These are phyloP conservation scores for Gobiocypris rarus DNA, from an alignment of 2,113 vertebrate genomes.

Conservation along the genomic window DNA sequence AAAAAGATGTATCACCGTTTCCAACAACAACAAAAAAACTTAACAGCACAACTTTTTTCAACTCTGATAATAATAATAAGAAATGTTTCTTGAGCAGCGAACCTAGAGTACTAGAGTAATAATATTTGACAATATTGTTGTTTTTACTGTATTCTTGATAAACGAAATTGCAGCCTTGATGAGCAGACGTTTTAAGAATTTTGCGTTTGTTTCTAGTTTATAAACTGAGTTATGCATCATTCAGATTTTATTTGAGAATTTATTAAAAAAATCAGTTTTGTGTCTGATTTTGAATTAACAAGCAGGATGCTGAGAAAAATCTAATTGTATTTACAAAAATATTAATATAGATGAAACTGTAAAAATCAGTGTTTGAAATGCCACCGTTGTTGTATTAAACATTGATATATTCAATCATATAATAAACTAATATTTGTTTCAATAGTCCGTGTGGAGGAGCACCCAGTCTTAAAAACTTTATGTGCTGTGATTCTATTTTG, in stretches of 20 bases:
- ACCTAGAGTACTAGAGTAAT: background rate
- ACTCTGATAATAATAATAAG: background rate
- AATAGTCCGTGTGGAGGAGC: background rate
- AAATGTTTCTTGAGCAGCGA: background rate
- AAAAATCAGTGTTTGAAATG: background rate
- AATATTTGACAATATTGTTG: no score
- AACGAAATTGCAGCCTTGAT: no score
- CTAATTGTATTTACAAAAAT: background rate
- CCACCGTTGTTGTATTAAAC: background rate
- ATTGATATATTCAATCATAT: background rate
- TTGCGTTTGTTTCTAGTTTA: no score
- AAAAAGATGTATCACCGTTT: background rate
- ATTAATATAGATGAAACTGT: background rate
- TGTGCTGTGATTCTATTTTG: constrained; percentile 39
- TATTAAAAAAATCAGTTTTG: no score
- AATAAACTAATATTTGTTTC: background rate
- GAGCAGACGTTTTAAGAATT: no score
- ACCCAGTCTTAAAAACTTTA: background rate
- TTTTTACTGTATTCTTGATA: no score
- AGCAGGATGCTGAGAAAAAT: no score
- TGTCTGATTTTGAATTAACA: no score
- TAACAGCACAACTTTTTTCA: no score
- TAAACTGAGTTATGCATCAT: no score
- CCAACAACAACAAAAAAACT: background rate
- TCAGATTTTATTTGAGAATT: no score